A percentile compares a stretch with the other conserved stretches of the same genome.
Conservation (phyloP, 1,140 invertebrate species). For the Cotesia chilonis region DNA sequence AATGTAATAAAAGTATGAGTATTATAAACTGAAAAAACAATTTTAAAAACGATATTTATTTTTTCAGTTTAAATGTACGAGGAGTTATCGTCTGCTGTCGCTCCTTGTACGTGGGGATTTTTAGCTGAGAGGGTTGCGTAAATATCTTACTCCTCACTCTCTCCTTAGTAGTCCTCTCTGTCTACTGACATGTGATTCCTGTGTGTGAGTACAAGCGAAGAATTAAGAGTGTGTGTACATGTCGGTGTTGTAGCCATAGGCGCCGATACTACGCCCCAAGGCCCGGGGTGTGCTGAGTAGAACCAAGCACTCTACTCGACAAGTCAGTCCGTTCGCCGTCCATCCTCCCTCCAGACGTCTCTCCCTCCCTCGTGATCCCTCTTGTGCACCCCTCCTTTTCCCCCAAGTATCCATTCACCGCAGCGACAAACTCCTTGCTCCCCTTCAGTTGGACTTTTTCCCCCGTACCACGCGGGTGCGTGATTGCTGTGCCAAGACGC, state of each 20-base stretch:
- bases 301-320: slow-evolving; percentile 8
- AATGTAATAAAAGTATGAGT: background rate
- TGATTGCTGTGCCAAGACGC: slow-evolving; percentile 2
- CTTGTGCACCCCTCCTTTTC: slow-evolving; percentile 20
- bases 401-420: slow-evolving; percentile 39
- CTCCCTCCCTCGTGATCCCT: slow-evolving; percentile 33
- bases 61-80: background rate
- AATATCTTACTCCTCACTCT: slow-evolving; percentile 40
- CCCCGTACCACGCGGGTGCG: slow-evolving; percentile 40
- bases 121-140: slow-evolving; percentile 43
- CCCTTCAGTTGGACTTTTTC: slow-evolving; percentile 40
- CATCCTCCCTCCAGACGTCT: slow-evolving; percentile 33
- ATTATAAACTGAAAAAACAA: too few species aligned
- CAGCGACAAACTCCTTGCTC: slow-evolving; percentile 25
- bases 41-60: background rate
- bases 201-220: background rate
- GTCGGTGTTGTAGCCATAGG: slow-evolving; percentile 24
- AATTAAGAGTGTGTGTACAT: background rate
- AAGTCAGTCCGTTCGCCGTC: slow-evolving; percentile 34
- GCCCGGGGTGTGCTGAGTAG: slow-evolving; percentile 29
- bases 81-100: slow-evolving; percentile 34
- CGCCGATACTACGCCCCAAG: slow-evolving; percentile 32
- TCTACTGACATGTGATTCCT: background rate
- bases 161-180: slow-evolving; percentile 31
- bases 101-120: slow-evolving; percentile 35